These are phyloP conservation scores for Budorcas taxicolor DNA, from an alignment of 2,113 vertebrate genomes.

Conservation along the genomic window DNA sequence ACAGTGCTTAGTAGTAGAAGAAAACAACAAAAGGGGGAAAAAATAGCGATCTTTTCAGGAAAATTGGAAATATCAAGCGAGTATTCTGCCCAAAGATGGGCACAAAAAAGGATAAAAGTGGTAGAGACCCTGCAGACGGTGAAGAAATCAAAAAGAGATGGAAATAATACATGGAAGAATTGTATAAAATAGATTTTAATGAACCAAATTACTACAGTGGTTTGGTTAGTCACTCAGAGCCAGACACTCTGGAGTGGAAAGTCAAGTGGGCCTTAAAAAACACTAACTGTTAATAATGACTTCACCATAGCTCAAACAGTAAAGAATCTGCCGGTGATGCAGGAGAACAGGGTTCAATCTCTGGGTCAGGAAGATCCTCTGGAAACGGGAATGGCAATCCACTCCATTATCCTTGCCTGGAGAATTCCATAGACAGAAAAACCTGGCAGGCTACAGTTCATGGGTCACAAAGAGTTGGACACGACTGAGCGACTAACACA, in stretches of 20 bases:
- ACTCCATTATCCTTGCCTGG: neutral
- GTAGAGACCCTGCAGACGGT: neutral
- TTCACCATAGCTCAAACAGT: fast-evolving
- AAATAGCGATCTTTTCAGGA: neutral
- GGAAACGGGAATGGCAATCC: neutral
- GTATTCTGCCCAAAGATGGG: neutral
- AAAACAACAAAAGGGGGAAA: neutral
- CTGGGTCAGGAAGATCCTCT: neutral
- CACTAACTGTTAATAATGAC: neutral
- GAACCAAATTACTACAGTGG: neutral
- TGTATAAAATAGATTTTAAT: neutral
- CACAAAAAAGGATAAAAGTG: neutral
- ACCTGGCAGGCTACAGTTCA: neutral
- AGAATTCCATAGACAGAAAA: neutral
- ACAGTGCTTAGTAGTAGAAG: neutral
- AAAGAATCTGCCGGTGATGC: neutral
- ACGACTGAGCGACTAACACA: neutral
- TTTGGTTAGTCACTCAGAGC: neutral
- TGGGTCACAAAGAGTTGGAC: neutral
- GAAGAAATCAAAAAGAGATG: neutral
- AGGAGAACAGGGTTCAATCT: neutral
- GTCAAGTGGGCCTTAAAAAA: neutral
- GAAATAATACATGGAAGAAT: neutral
- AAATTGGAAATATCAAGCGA: neutral
- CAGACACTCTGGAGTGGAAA: neutral